phyloP scores from a whole-genome alignment of 2,113 vertebrate genomes.

The Gymnobelideus leadbeateri region DNA sequence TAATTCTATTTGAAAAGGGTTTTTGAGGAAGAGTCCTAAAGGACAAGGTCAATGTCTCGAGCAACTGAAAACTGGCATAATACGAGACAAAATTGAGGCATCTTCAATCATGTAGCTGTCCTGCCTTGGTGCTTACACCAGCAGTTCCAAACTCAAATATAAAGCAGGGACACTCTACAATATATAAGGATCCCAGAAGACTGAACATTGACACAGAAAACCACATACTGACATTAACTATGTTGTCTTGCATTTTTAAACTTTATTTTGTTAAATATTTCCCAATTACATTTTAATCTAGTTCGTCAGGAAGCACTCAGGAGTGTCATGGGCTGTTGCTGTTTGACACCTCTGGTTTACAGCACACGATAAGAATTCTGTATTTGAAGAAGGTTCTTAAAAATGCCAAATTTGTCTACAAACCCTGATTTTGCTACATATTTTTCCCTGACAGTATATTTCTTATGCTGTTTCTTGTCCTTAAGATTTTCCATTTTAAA shows the following conservation, averaged over 20 bases:
- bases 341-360: not conserved
- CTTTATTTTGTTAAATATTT: not conserved
- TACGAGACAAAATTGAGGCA: not conserved
- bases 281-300: not conserved
- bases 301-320: not conserved
- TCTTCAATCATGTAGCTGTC: not conserved
- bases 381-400: not conserved
- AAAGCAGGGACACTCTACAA: not conserved
- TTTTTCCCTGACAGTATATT: not conserved
- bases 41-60: not conserved
- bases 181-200: not conserved
- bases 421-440: conserved; percentile 13
- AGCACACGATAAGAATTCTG: too few species aligned
- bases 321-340: not conserved
- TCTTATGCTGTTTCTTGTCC: conserved; percentile 12
- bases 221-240: not conserved
- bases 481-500: conserved; percentile 34
- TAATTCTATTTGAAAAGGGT: not conserved
- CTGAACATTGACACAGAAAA: not conserved
- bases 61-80: not conserved
- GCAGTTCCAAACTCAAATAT: not conserved
- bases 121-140: not conserved
- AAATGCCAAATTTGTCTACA: not conserved
- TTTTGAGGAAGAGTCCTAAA: not conserved
- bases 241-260: not conserved